phyloP scores from a whole-genome alignment of 2,113 vertebrate genomes.

The Oriolus oriolus region DNA sequence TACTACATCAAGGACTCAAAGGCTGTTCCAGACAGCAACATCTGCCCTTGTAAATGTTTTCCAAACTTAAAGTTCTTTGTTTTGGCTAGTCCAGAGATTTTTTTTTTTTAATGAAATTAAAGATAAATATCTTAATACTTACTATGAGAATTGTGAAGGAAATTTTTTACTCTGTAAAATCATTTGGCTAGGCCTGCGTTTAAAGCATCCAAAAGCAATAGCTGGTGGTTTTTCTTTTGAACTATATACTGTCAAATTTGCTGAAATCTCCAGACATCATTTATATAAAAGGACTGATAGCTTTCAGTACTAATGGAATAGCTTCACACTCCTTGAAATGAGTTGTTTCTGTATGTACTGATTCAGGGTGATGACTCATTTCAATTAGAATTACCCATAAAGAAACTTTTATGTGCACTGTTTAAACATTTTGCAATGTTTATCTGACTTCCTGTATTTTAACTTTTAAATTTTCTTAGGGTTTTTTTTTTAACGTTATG shows the following conservation, averaged over 20 bases:
- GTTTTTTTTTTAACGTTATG: not conserved
- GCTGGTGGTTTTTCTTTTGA: not conserved
- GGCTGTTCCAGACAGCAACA: conserved; percentile 34
- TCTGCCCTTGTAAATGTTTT: not conserved
- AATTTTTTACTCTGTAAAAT: not conserved
- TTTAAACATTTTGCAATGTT: not conserved
- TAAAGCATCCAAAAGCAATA: not conserved
- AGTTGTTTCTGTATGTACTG: not conserved
- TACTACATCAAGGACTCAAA: not conserved
- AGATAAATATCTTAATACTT: not conserved
- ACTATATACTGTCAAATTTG: not conserved
- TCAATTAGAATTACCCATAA: not conserved
- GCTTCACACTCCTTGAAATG: not conserved
- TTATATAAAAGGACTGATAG: not conserved
- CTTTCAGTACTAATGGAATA: not conserved
- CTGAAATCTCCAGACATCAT: not conserved
- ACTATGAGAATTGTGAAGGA: not conserved
- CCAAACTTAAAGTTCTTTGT: not conserved
- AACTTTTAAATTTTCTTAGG: not conserved
- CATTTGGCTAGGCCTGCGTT: not conserved
- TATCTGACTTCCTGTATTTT: not conserved
- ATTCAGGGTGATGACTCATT: not conserved
- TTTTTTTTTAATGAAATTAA: not conserved
- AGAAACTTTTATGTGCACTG: not conserved
- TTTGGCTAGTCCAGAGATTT: not conserved